Conservation (phyloP, 2,797 vertebrate species). For the Salarias fasciatus region DNA sequence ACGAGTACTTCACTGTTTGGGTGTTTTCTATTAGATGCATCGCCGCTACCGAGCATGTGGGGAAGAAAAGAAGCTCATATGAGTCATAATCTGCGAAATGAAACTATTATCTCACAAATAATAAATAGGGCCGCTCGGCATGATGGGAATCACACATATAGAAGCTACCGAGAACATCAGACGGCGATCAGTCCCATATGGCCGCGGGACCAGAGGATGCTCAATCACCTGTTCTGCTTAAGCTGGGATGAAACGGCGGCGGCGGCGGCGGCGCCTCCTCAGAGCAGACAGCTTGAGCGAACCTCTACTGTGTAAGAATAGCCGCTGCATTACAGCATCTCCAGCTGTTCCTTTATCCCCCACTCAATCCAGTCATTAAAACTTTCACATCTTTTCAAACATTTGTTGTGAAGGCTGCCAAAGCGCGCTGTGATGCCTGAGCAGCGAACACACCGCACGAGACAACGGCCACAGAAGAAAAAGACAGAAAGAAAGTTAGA, state of each 20-base stretch:
- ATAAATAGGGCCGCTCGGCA: constrained; percentile 60
- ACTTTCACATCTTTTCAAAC: constrained; percentile 76
- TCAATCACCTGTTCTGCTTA: constrained; percentile 76
- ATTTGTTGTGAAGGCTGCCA: constrained; percentile 67
- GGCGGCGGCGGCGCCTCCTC: constrained; percentile 49
- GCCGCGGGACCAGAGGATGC: constrained; percentile 66
- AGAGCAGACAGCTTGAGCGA: constrained; percentile 74
- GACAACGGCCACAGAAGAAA: too few species aligned
- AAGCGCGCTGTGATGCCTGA: constrained; percentile 46
- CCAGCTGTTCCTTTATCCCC: constrained; percentile 79
- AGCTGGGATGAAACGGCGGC: constrained; percentile 65
- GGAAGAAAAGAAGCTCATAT: constrained; percentile 8
- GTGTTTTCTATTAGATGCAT: constrained; percentile 53
- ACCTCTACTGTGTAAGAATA: constrained; percentile 74
- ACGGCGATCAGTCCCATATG: constrained; percentile 73
- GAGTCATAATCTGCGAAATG: constrained; percentile 64
- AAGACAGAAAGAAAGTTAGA: background rate
- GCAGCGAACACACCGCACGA: constrained; percentile 48
- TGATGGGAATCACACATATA: constrained; percentile 60
- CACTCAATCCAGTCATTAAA: constrained; percentile 76
- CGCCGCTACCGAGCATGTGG: constrained; percentile 24
- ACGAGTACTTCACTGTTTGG: constrained; percentile 45
- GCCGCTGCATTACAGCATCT: constrained; percentile 76
- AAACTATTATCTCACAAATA: constrained; percentile 70
- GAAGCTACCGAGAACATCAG: constrained; percentile 44